Percentiles rank a stretch among this genome's conserved stretches.
These are phyloP conservation scores for Oscheius sp. DNA, from an alignment of 2,888 invertebrate genomes.

Conservation along the genomic window DNA sequence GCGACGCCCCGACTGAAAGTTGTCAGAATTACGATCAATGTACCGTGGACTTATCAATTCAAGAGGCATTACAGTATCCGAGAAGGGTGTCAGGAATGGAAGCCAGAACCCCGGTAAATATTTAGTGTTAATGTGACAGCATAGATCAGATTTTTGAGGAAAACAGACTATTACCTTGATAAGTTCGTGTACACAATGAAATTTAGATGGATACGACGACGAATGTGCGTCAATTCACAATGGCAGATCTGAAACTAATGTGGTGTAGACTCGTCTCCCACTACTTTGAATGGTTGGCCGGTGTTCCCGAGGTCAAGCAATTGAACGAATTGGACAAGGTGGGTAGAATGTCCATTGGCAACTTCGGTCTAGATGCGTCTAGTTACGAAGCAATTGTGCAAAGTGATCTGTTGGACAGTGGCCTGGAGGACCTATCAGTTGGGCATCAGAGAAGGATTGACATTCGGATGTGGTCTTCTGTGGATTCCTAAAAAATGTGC, in stretches of 20 bases:
- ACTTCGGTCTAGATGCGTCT: conserved; percentile 30
- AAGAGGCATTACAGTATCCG: conserved; percentile 22
- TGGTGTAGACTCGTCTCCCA: conserved; percentile 52
- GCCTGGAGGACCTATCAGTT: conserved; percentile 40
- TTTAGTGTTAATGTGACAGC: background rate
- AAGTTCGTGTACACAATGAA: background rate
- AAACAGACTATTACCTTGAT: background rate
- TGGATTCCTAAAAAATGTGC: conserved; percentile 42
- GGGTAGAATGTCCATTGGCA: background rate
- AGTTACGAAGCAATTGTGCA: conserved; percentile 44
- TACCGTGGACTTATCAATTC: conserved; percentile 11
- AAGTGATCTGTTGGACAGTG: conserved; percentile 44
- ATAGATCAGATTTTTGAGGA: background rate
- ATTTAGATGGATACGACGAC: conserved; percentile 7
- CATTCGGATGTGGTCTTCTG: conserved; percentile 42
- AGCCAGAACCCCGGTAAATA: conserved; percentile 25
- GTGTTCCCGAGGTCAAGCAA: conserved; percentile 42
- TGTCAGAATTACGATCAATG: conserved; percentile 2
- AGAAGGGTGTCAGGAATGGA: conserved; percentile 5
- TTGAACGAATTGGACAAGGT: conserved; percentile 42
- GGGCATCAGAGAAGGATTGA: conserved; percentile 17
- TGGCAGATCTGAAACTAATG: conserved; percentile 38
- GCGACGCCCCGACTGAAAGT: conserved; percentile 7
- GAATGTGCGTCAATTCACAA: conserved; percentile 1
- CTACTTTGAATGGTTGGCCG: conserved; percentile 51